Conservation (phyloP, 2,797 vertebrate genomes). For the Sebastes itinus region DNA sequence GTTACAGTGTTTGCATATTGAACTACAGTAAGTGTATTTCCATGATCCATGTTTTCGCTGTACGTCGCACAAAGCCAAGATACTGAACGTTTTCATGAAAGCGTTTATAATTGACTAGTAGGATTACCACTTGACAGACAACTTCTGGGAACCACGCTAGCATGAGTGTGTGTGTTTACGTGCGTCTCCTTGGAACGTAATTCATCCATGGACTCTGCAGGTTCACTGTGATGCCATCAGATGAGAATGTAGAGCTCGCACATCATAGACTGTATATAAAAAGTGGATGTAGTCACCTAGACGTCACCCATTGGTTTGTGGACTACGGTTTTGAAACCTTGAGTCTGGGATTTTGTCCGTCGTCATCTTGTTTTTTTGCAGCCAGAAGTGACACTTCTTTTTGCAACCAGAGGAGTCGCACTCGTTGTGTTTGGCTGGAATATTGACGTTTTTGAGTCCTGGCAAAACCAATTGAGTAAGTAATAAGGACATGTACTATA, state of each 20-base stretch:
- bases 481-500: background rate
- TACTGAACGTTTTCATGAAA: conserved; percentile 11
- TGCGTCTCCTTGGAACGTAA: conserved; percentile 36
- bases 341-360: rapidly evolving
- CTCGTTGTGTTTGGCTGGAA: background rate
- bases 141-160: conserved; percentile 42
- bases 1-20: background rate
- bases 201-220: conserved; percentile 21
- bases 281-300: no score
- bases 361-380: no score
- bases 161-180: background rate
- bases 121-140: conserved; percentile 42
- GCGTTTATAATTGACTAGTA: conserved; percentile 24
- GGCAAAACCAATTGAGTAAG: background rate
- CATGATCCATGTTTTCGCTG: conserved; percentile 3
- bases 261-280: background rate
- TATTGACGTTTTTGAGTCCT: background rate
- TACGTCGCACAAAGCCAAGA: conserved; percentile 3
- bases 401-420: no score
- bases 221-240: conserved; percentile 37
- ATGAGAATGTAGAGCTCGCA: conserved; percentile 30
- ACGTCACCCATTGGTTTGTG: no score
- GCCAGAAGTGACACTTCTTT: no score
- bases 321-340: no score
- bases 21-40: background rate